These are phyloP conservation scores for Proterorhinus semilunaris DNA, from an alignment of 2,113 vertebrate genomes.

Conservation along the genomic window DNA sequence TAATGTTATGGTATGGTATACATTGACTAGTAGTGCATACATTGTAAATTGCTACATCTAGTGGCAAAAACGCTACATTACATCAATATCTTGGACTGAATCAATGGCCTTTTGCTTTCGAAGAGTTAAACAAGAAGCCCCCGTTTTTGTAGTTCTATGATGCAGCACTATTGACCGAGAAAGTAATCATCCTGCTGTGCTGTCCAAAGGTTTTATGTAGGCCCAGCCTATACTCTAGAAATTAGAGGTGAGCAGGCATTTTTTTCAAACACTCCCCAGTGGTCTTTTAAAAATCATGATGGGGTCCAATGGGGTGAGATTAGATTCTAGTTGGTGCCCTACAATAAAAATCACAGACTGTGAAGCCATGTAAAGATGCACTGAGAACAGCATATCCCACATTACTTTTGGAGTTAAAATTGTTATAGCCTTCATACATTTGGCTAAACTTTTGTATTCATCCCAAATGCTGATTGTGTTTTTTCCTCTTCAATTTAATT, in stretches of 20 bases:
- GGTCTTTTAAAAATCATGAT: constrained; percentile 9
- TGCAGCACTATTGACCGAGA: too few relatives aligned
- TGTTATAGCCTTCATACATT: too few relatives aligned
- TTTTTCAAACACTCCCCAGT: constrained; percentile 10
- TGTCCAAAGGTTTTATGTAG: constrained; percentile 61
- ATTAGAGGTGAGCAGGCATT: constrained; percentile 15
- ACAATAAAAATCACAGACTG: constrained; percentile 17
- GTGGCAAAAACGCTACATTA: constrained; percentile 56
- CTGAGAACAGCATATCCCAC: too few relatives aligned
- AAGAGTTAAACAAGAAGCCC: too few relatives aligned
- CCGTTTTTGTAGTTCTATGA: too few relatives aligned
- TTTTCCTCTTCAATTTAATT: too few relatives aligned
- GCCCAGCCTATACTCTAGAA: constrained; percentile 46
- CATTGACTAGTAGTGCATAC: not conserved
- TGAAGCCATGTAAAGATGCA: not conserved
- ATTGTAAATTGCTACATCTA: constrained; percentile 64
- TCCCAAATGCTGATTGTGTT: too few relatives aligned
- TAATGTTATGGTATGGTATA: too few relatives aligned
- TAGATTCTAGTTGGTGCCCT: constrained; percentile 27
- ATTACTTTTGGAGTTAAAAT: too few relatives aligned
- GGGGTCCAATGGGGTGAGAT: constrained; percentile 30
- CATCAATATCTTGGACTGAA: not conserved
- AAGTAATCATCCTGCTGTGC: too few relatives aligned
- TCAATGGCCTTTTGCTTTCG: not conserved
- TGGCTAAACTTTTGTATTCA: too few relatives aligned